phyloP scores from a whole-genome alignment of 2,797 vertebrate species.

The Ispidina picta region DNA sequence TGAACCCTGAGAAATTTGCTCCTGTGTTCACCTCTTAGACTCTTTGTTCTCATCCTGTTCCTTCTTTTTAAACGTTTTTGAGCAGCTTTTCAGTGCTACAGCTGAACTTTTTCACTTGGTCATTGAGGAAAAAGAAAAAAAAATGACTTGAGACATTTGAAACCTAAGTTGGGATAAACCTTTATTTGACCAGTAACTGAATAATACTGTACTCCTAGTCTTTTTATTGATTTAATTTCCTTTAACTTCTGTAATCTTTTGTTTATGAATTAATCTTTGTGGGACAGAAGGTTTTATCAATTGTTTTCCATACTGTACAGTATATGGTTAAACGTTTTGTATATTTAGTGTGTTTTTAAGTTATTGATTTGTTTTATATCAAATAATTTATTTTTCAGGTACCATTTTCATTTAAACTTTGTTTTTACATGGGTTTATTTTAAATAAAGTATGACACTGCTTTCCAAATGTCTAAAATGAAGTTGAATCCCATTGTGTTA shows the following conservation, averaged over 20 bases:
- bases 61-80: constrained; percentile 26
- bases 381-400: constrained; percentile 87
- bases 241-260: constrained; percentile 70
- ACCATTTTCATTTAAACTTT: constrained; percentile 86
- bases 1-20: neutral
- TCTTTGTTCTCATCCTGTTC: constrained; percentile 20
- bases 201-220: constrained; percentile 55
- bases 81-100: constrained; percentile 4
- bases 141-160: constrained; percentile 46
- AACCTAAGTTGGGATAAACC: constrained; percentile 33
- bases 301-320: constrained; percentile 84
- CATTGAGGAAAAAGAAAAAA: constrained; percentile 40
- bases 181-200: constrained; percentile 42
- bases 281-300: constrained; percentile 78
- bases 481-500: constrained; percentile 82
- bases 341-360: constrained; percentile 83
- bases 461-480: constrained; percentile 82
- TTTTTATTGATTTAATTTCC: constrained; percentile 56
- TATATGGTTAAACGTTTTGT: constrained; percentile 84
- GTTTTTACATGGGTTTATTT: constrained; percentile 92
- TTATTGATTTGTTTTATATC: constrained; percentile 86
- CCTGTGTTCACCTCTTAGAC: neutral
- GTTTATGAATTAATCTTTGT: constrained; percentile 72
- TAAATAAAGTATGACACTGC: constrained; percentile 87
- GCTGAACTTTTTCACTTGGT: constrained; percentile 59